A percentile compares a stretch with the other conserved stretches of the same genome.
Conservation (phyloP, 1,140 invertebrate species). For the Harlomillsia oculata region DNA sequence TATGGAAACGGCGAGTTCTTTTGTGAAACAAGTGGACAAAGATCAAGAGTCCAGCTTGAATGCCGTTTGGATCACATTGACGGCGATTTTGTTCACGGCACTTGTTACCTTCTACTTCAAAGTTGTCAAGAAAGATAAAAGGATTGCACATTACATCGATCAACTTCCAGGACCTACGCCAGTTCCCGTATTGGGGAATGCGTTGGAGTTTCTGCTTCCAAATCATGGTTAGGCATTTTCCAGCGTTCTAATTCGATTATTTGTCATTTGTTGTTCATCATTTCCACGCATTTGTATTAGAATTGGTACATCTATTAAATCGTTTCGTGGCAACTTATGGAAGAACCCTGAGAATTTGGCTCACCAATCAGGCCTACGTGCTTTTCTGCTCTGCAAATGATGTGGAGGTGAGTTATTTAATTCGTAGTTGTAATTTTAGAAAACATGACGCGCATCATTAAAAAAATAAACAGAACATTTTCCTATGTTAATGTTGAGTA, state of each 20-base stretch:
- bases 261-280: neutral
- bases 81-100: too few relatives aligned
- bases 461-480: too few relatives aligned
- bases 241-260: neutral
- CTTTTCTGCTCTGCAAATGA: neutral
- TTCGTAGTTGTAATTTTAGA: neutral
- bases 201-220: conserved; percentile 12
- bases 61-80: too few relatives aligned
- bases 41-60: too few relatives aligned
- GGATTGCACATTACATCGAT: conserved; percentile 23
- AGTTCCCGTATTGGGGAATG: conserved; percentile 38
- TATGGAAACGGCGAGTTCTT: too few relatives aligned
- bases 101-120: neutral
- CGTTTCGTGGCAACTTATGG: conserved; percentile 8
- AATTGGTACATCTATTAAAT: conserved; percentile 2
- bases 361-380: conserved; percentile 13
- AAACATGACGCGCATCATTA: neutral
- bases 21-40: too few relatives aligned
- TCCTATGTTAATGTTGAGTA: too few relatives aligned
- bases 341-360: conserved; percentile 33
- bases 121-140: conserved; percentile 3
- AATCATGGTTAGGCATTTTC: conserved; percentile 4
- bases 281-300: neutral
- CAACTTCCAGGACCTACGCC: conserved; percentile 36
- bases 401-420: neutral